These are phyloP conservation scores for Drosophila kohkoa DNA, from an alignment of 1,140 invertebrate species.

Conservation along the genomic window DNA sequence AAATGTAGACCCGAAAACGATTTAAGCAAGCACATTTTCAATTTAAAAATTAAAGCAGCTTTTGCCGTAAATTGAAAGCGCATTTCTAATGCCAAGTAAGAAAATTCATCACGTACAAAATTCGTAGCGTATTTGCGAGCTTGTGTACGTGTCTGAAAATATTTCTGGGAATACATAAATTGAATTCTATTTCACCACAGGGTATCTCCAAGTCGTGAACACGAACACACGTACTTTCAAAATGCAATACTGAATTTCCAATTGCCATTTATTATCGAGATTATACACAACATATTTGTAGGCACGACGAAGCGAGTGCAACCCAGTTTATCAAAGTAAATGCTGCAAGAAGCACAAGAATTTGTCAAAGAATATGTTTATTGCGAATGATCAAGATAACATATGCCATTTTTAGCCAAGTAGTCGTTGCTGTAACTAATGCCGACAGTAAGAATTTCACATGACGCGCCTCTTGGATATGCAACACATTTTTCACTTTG, in stretches of 20 bases:
- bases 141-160: neutral
- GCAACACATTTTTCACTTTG: slow-evolving; percentile 38
- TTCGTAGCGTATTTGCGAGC: neutral
- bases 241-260: neutral
- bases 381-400: too few species aligned
- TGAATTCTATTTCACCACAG: neutral
- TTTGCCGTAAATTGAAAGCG: neutral
- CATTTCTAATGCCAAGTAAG: neutral
- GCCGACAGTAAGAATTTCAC: slow-evolving; percentile 1
- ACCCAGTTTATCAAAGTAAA: neutral
- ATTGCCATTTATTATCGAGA: neutral
- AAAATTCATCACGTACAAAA: neutral
- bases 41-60: neutral
- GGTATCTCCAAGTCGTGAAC: neutral
- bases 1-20: too few species aligned
- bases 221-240: neutral
- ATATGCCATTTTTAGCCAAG: neutral
- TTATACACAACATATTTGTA: neutral
- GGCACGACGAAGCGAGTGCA: neutral
- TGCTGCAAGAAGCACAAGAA: neutral
- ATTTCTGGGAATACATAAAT: neutral
- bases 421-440: slow-evolving; percentile 11
- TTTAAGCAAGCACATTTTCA: neutral
- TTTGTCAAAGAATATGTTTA: slow-evolving; percentile 2
- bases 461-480: slow-evolving; percentile 33